Evolutionary conservation across 53 echinoderm and acorn worm genomes (phyloP).

Genomic region (Luidia sarsii): DNA sequence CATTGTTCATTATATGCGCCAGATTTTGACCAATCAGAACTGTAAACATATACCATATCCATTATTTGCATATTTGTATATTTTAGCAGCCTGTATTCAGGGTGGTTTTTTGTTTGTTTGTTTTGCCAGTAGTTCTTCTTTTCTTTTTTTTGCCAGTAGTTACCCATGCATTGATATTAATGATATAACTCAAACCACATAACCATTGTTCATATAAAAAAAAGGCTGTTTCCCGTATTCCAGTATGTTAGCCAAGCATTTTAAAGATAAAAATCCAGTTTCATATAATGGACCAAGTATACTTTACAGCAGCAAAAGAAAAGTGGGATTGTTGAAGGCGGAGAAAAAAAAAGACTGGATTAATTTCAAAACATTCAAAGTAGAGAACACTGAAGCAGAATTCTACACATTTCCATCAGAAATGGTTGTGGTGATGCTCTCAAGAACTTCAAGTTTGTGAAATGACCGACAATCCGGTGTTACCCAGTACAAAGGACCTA

Average conservation of each 20-base stretch:
- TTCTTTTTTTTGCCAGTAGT: constrained; percentile 3
- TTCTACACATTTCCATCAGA: too few species aligned
- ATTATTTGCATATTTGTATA: constrained; percentile 52
- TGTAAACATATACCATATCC: neutral
- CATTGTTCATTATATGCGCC: neutral
- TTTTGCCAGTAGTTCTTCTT: neutral
- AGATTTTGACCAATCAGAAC: constrained; percentile 10
- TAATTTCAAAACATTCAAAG: too few species aligned
- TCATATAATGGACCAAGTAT: constrained; percentile 34
- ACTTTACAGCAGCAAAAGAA: neutral
- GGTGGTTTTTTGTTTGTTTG: neutral
- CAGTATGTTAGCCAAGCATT: constrained; percentile 27
- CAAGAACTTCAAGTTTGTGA: too few species aligned
- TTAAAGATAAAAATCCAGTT: constrained; percentile 14
- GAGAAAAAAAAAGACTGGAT: too few species aligned
- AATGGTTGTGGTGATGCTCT: too few species aligned
- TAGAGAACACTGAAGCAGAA: too few species aligned
- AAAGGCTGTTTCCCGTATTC: constrained; percentile 1
- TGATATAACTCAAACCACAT: too few species aligned
- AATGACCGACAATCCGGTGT: too few species aligned
- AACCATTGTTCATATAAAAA: neutral
- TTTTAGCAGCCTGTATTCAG: constrained; percentile 54
- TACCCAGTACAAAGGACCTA: too few species aligned
- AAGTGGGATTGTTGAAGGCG: neutral
- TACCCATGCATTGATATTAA: constrained; percentile 16